Base-by-base conservation (phyloP, 2,888 invertebrate genomes). In the Caenorhabditis sulstoni region DNA sequence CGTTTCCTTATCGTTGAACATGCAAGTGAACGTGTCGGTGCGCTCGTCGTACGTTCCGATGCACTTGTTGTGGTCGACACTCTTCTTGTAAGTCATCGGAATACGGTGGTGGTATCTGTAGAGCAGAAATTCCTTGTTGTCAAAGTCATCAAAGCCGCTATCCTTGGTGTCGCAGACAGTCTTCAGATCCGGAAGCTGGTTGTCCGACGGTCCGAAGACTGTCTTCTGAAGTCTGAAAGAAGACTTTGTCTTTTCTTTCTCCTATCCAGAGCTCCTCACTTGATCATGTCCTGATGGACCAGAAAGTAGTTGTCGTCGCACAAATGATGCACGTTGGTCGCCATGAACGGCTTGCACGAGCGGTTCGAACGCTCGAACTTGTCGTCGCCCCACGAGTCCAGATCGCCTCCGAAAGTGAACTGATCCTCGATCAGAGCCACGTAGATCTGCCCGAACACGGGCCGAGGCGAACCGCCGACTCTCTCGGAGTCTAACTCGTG, bases 361-460 rank as follows among this genome's bases (percentile, higher is more conserved):
- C 39, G 47, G 3, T 71, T n/a, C 0, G 18, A 23, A 3, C 57
- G 18, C 1, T 62, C 0, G 49, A 64, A 71, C 22, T 47, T 12
- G 0, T 0, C 0, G 1, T 20, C 14, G 11, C 29, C 16, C 71
- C 71, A 71, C 22, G 29, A 16, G n/a, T 62, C 62, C 22, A 71
- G 11, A n/a, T 71, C 62, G 5, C 71, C 71, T n/a, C 71, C 71
- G 35, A 71, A 71, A 4, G 71, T 71, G 64, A 71, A 71, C 16
- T 71, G 62, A 57, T 71, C 71, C 47, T 71, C 71, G 62, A 71
- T 53, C 8, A 71, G 57, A 4, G 71, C 71, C 57, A 71, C 71
- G 47, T 71, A 71, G 16, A 71, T 14, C 44, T 64, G 71, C 49
- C 71, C 71, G 49, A 57, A 64, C 16, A 49, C 20, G 4, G 39